phyloP scores from a whole-genome alignment of 37 sponge, comb jelly and placozoan species.

The Agelas oroides region DNA sequence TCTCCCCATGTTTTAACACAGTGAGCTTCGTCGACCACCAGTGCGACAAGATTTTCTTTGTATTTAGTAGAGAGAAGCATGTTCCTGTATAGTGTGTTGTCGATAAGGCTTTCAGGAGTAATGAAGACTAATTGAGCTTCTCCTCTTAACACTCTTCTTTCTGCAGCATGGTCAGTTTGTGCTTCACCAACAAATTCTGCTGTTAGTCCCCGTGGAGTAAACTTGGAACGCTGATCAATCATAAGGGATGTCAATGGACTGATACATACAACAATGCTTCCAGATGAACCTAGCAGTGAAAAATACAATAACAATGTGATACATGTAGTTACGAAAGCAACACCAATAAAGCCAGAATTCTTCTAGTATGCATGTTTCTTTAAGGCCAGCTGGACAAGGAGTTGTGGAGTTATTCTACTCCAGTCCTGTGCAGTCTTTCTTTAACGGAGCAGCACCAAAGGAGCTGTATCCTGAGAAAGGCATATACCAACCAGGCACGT shows the following conservation, averaged over 20 bases:
- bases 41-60: slow-evolving; percentile 13
- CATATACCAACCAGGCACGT: too few relatives aligned
- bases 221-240: slow-evolving; percentile 26
- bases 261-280: slow-evolving; percentile 34
- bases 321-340: too few relatives aligned
- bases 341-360: too few relatives aligned
- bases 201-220: background rate
- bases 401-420: too few relatives aligned
- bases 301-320: too few relatives aligned
- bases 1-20: slow-evolving; percentile 55
- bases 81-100: background rate
- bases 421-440: too few relatives aligned
- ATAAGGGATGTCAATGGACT: slow-evolving; percentile 35
- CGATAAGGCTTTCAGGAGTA: slow-evolving; percentile 19
- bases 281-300: background rate
- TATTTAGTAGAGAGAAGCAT: slow-evolving; percentile 12
- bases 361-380: too few relatives aligned
- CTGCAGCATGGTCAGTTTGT: background rate
- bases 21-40: slow-evolving; percentile 65
- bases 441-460: too few relatives aligned
- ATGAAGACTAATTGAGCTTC: slow-evolving; percentile 44
- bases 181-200: slow-evolving; percentile 28
- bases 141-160: background rate
- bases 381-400: too few relatives aligned
- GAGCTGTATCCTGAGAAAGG: too few relatives aligned